Conservation (phyloP, 2,113 vertebrate species). For the Heterotis niloticus region DNA sequence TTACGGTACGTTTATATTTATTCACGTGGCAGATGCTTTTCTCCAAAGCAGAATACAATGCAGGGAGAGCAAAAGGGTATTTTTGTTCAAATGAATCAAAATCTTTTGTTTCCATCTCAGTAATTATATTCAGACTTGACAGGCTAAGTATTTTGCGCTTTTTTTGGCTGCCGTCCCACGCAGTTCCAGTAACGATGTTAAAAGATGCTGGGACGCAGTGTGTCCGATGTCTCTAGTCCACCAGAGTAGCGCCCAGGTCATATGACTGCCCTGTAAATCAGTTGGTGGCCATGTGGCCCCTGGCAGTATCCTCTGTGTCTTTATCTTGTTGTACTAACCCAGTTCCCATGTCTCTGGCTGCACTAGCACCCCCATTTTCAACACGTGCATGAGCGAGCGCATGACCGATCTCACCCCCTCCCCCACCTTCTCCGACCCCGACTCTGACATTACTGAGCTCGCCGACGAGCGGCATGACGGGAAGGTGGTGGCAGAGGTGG, state of each 20-base stretch:
- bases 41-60: too few species aligned
- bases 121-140: not conserved
- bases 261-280: not conserved
- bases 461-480: constrained; percentile 84
- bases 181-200: constrained; percentile 11
- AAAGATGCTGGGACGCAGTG: not conserved
- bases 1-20: too few species aligned
- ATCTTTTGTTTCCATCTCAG: not conserved
- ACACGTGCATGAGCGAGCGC: constrained; percentile 98
- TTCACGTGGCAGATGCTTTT: too few species aligned
- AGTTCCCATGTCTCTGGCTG: constrained; percentile 92
- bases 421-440: constrained; percentile 91
- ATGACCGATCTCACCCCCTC: constrained; percentile 96
- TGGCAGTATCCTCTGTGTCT: constrained; percentile 35
- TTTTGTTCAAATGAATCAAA: too few species aligned
- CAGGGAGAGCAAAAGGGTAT: too few species aligned
- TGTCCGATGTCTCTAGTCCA: not conserved
- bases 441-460: constrained; percentile 94
- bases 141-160: constrained; percentile 6
- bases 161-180: constrained; percentile 18
- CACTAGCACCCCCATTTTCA: constrained; percentile 97
- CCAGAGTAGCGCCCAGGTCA: not conserved
- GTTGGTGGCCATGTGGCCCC: not conserved
- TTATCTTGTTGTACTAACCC: constrained; percentile 84
- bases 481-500: constrained; percentile 77